phyloP scores from a whole-genome alignment of 1,140 invertebrate species.

The Heliconius nattereri region DNA sequence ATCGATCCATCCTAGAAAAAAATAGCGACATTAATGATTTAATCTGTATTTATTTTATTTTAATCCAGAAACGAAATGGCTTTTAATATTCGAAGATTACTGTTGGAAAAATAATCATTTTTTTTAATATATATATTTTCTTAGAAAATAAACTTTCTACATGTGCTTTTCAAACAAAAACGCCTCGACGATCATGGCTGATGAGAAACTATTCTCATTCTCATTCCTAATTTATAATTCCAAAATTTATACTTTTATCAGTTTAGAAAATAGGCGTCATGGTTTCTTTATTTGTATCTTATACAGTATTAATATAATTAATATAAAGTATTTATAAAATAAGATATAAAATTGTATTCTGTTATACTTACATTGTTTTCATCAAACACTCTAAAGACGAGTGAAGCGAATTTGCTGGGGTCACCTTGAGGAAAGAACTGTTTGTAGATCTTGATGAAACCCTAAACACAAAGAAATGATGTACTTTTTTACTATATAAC shows the following conservation, averaged over 20 bases:
- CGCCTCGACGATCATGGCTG: too few species aligned
- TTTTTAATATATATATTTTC: too few species aligned
- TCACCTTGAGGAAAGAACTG: conserved; percentile 99
- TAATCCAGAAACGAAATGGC: background rate
- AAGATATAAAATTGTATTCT: background rate
- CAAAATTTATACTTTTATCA: too few species aligned
- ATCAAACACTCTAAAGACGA: conserved; percentile 99
- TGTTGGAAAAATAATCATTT: too few species aligned
- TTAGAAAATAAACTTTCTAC: too few species aligned
- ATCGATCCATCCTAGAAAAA: conserved; percentile 95
- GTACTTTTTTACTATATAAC: background rate
- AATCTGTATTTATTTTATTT: too few species aligned
- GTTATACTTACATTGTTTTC: conserved; percentile 95
- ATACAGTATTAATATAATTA: too few species aligned
- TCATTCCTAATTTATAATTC: too few species aligned
- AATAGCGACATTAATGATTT: background rate
- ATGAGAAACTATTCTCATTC: too few species aligned
- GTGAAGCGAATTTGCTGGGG: conserved; percentile 97
- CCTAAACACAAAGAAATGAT: conserved; percentile 83
- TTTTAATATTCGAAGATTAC: background rate
- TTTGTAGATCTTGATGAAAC: conserved; percentile 99
- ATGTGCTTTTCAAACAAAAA: too few species aligned
- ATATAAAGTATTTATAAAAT: background rate
- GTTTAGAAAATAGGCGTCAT: background rate
- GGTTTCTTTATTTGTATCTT: background rate